Evolutionary conservation across 2,888 invertebrate genomes (phyloP).

Genomic region (Zeuzera pyrina): DNA sequence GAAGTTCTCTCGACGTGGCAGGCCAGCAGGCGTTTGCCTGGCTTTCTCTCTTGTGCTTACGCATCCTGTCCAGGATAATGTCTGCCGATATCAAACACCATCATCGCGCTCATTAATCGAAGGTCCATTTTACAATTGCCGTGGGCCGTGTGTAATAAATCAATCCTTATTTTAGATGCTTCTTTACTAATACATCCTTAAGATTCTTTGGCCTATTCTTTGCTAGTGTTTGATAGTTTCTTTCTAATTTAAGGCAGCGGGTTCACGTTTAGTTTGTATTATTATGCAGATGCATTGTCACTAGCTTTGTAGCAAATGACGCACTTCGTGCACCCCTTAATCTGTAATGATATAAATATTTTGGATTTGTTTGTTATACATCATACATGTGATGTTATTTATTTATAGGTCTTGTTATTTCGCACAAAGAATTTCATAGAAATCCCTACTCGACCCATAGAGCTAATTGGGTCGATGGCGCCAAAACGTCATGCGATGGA

Average conservation of each 20-base stretch:
- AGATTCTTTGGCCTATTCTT: slow-evolving; percentile 66
- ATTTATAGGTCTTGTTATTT: slow-evolving; percentile 41
- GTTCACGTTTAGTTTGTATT: slow-evolving; percentile 49
- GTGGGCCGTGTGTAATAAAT: slow-evolving; percentile 62
- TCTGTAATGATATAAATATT: slow-evolving; percentile 59
- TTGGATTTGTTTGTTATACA: too few relatives aligned
- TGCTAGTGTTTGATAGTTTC: slow-evolving; percentile 50
- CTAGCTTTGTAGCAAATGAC: slow-evolving; percentile 57
- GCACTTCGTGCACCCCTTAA: slow-evolving; percentile 63
- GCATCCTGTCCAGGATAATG: slow-evolving; percentile 62
- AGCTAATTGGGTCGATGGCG: slow-evolving; percentile 71
- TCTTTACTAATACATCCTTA: slow-evolving; percentile 64
- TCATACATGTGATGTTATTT: slow-evolving; percentile 35
- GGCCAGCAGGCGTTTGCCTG: slow-evolving; percentile 65
- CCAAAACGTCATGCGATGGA: slow-evolving; percentile 57
- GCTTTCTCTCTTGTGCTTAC: slow-evolving; percentile 67
- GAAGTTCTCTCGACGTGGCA: slow-evolving; percentile 50
- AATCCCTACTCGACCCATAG: slow-evolving; percentile 51
- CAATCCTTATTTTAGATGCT: slow-evolving; percentile 55
- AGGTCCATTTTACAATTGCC: slow-evolving; percentile 69
- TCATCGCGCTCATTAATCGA: slow-evolving; percentile 57
- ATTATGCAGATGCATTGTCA: slow-evolving; percentile 68
- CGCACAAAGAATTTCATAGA: slow-evolving; percentile 44
- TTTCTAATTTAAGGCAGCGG: slow-evolving; percentile 36
- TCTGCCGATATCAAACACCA: slow-evolving; percentile 58